Evolutionary conservation across 1,140 invertebrate genomes (phyloP).

Genomic region (Aphelinus certus): DNA sequence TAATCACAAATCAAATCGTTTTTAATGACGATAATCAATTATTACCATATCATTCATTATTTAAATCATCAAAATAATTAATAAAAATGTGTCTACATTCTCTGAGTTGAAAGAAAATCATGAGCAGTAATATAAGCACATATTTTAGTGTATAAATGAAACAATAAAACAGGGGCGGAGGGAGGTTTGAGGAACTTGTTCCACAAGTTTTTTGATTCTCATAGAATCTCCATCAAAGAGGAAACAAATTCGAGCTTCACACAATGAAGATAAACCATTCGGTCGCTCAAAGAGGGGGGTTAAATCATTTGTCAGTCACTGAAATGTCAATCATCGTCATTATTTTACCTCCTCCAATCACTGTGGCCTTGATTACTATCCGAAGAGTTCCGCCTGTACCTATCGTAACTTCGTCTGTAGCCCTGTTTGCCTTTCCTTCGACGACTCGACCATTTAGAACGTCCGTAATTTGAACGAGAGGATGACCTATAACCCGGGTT

Average conservation of each 20-base stretch:
- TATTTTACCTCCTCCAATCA: conserved; percentile 52
- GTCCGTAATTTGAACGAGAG: conserved; percentile 50
- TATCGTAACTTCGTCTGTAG: conserved; percentile 46
- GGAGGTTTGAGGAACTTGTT: neutral
- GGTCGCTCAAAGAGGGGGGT: neutral
- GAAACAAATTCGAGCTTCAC: conserved; percentile 9
- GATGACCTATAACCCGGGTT: conserved; percentile 51
- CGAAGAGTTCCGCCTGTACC: conserved; percentile 44
- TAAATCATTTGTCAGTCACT: conserved; percentile 1
- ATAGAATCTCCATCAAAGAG: neutral
- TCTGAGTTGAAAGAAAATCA: neutral
- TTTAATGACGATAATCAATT: too few species aligned
- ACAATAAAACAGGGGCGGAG: neutral
- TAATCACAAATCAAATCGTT: too few species aligned
- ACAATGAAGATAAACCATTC: neutral
- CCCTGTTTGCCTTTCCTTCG: conserved; percentile 38
- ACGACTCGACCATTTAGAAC: conserved; percentile 47
- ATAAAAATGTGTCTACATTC: neutral
- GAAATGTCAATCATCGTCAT: conserved; percentile 18
- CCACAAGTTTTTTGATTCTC: too few species aligned
- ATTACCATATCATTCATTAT: too few species aligned
- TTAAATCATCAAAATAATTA: too few species aligned
- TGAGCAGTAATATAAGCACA: conserved; percentile 1
- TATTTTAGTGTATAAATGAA: conserved; percentile 12
- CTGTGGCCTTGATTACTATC: conserved; percentile 43